Base-by-base conservation (phyloP, 2,113 vertebrate species). In the Maccullochella peelii region DNA sequence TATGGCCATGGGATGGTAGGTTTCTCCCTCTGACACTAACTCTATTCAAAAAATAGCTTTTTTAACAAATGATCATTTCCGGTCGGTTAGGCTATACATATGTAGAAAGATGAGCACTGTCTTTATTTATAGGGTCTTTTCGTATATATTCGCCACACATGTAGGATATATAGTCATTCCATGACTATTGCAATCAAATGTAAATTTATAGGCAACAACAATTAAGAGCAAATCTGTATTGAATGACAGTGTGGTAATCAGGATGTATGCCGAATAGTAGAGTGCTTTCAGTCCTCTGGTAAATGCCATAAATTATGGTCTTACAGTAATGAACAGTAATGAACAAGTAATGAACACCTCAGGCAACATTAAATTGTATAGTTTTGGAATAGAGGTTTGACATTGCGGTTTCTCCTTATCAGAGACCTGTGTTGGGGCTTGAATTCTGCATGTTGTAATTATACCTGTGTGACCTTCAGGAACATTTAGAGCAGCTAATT, bases 1-100 rank as follows among this genome's bases (percentile, higher is more conserved):
- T 96, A 95, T 76, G 96, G 89, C 76, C 95, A 95, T 58, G 95
- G 84, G 81, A 92, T 96, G 97, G 97, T 99, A 97, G 94, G 94
- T 79, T 12, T 63, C 16, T 38, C 15, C 30, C 61, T 6, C 36
- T 21, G 7, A 30, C 68, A 52, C 8, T 2, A 7, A 58, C 23
- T 16, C 6, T 40, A 25, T 54, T 63, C 7, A 4, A 8, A 33
- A 50, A 55, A 47, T 5, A 38, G 8, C 4, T 2, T 21, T 40
- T 69, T 55, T n/a, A 18, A 50, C 11, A 23, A n/a, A 47, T 4
- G 4, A 3, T 8, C 18, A 1, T 30, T 8, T 73, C 40, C 30
- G n/a, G n/a, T 27, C 54, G 12, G 5, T 27, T 4, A 33, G 33
- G 3, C 33, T 25, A 5, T 8, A 30, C 5, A n/a, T 16, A 18